phyloP scores from a whole-genome alignment of 2,113 vertebrate species.

The Recurvirostra avosetta region DNA sequence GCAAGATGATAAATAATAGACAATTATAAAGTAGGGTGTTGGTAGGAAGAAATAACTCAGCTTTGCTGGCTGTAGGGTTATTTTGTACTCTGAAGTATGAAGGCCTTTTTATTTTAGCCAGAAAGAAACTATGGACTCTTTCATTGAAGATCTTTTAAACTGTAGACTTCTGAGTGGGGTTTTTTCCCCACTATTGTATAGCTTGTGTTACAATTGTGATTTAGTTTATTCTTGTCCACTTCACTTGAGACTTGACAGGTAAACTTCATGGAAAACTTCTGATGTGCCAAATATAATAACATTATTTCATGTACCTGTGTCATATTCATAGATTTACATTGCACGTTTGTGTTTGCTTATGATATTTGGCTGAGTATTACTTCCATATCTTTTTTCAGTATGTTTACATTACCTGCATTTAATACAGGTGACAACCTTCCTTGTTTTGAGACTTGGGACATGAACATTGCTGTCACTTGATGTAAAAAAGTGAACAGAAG shows the following conservation, averaged over 20 bases:
- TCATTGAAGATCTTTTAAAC: neutral
- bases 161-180: fast-evolving
- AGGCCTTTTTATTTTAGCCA: neutral
- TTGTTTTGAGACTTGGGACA: neutral
- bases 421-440: neutral
- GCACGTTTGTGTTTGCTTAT: neutral
- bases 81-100: neutral
- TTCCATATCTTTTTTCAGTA: neutral
- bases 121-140: neutral
- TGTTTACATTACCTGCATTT: neutral
- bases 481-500: neutral
- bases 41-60: neutral
- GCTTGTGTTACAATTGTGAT: neutral
- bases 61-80: neutral
- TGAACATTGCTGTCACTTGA: neutral
- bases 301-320: neutral
- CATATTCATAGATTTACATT: neutral
- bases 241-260: neutral
- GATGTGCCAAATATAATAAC: neutral
- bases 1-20: neutral
- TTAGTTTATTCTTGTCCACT: neutral
- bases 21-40: neutral
- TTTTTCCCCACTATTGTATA: neutral
- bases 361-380: neutral
- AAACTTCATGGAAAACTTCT: neutral